Base-by-base conservation (phyloP, 2,888 invertebrate genomes). In the Fissipunctia ypsillon region DNA sequence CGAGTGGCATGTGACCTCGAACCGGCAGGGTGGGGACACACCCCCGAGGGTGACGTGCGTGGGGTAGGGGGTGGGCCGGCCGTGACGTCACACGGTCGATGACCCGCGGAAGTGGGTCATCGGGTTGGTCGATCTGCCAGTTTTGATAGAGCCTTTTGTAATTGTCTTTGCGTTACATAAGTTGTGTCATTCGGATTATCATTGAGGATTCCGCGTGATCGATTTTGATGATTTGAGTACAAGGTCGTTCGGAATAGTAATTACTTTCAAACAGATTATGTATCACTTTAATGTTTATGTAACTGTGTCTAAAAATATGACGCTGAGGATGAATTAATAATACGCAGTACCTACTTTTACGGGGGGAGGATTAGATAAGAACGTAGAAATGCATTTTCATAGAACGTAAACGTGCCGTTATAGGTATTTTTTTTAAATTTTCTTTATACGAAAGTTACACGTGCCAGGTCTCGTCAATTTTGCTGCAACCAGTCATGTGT, bases 11-110 rank as follows among this genome's bases (percentile, higher is more conserved):
- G 92, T 96, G 95, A 95, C 95, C 95, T 95, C 95, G 94, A 91
- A 88, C 78, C 89, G 88, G 89, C 88, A 83, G 89, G 91, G 87
- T 88, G 87, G 89, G 89, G 91, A 92, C 93, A 93, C 94, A 95
- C 94, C 94, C 94, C 94, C 92, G 84, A 85, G 85, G 91, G 87
- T 91, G 93, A 91, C 91, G 92, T 88, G 91, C 77, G 81, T 80
- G 84, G 84, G 79, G 88, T 88, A 87, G 85, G 88, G 88, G 89
- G 84, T 86, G 88, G 90, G 89, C 83, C 80, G 84, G 87, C 56
- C 84, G 94, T 95, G 96, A 96, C 96, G 96, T 95, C 96, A 96
- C 94, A 87, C 93, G 95, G 95, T 95, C 95, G 93, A 88, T 93
- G 93, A 95, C 93, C 95, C 90, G 86, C 88, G 87, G 88, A 96